These are phyloP conservation scores for Melanerpes formicivorus DNA, from an alignment of 2,113 vertebrate species.

Conservation along the genomic window DNA sequence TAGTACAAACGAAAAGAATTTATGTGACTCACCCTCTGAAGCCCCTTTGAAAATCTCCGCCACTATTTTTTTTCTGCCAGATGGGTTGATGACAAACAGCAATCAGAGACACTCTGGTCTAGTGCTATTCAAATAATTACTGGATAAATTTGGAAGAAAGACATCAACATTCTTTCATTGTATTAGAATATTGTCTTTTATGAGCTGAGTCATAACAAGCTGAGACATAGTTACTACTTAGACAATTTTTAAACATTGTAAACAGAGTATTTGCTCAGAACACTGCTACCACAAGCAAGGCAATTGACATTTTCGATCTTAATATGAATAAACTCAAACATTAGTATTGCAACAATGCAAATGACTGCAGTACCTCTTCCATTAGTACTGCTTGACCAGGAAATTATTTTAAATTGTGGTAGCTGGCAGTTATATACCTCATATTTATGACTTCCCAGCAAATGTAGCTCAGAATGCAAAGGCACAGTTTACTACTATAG, in stretches of 20 bases:
- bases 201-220: constrained; percentile 56
- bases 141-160: constrained; percentile 32
- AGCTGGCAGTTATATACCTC: constrained; percentile 4
- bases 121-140: constrained; percentile 52
- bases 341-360: constrained; percentile 31
- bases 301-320: constrained; percentile 47
- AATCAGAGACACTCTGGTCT: constrained; percentile 48
- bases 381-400: constrained; percentile 32
- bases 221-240: constrained; percentile 53
- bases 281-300: constrained; percentile 35
- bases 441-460: background rate
- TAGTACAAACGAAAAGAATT: background rate
- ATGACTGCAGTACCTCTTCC: constrained; percentile 22
- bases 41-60: constrained; percentile 11
- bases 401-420: constrained; percentile 50
- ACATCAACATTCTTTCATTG: constrained; percentile 41
- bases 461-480: constrained; percentile 9
- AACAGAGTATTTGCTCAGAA: constrained; percentile 23
- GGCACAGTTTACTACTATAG: background rate
- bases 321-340: constrained; percentile 32
- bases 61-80: constrained; percentile 19
- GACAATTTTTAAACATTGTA: constrained; percentile 43
- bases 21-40: background rate
- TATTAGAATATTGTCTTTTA: constrained; percentile 50
- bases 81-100: constrained; percentile 46